Percentiles rank a stretch among this genome's conserved stretches.
Conservation (phyloP, 2,888 invertebrate genomes). For the Macaria notata region DNA sequence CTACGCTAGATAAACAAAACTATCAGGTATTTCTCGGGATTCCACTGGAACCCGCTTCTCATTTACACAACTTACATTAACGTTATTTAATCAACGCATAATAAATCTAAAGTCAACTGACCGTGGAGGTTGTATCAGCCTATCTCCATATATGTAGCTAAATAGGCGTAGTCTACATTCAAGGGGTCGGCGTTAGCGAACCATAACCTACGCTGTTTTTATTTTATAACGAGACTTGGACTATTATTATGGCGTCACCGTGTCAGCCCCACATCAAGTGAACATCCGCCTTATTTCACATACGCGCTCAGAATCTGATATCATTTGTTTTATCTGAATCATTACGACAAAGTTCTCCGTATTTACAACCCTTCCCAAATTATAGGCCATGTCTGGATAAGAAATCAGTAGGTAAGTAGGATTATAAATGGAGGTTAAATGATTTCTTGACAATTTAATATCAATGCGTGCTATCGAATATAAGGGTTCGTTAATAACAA, state of each 20-base stretch:
- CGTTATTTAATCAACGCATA: slow-evolving; percentile 34
- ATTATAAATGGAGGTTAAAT: slow-evolving; percentile 68
- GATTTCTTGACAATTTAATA: slow-evolving; percentile 77
- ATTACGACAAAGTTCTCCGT: slow-evolving; percentile 54
- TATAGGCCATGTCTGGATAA: slow-evolving; percentile 46
- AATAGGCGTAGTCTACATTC: slow-evolving; percentile 61
- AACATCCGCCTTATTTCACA: slow-evolving; percentile 73
- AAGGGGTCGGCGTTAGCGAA: slow-evolving; percentile 64
- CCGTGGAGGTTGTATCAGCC: slow-evolving; percentile 44
- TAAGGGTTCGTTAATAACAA: slow-evolving; percentile 64
- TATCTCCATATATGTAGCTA: slow-evolving; percentile 48
- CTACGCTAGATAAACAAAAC: no score
- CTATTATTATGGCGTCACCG: slow-evolving; percentile 77
- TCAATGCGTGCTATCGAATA: slow-evolving; percentile 56
- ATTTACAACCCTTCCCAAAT: slow-evolving; percentile 28
- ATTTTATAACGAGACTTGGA: slow-evolving; percentile 73
- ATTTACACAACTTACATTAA: slow-evolving; percentile 30
- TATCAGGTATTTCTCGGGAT: slow-evolving; percentile 3
- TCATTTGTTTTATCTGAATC: slow-evolving; percentile 52
- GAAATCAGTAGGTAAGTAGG: slow-evolving; percentile 43
- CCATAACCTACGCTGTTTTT: slow-evolving; percentile 73
- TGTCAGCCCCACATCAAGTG: slow-evolving; percentile 75
- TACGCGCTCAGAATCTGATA: slow-evolving; percentile 63
- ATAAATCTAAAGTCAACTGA: slow-evolving; percentile 42
- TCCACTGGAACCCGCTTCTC: slow-evolving; percentile 24